Conservation (phyloP, 37 sponge, comb jelly and placozoan species). For the Halichondria panicea region DNA sequence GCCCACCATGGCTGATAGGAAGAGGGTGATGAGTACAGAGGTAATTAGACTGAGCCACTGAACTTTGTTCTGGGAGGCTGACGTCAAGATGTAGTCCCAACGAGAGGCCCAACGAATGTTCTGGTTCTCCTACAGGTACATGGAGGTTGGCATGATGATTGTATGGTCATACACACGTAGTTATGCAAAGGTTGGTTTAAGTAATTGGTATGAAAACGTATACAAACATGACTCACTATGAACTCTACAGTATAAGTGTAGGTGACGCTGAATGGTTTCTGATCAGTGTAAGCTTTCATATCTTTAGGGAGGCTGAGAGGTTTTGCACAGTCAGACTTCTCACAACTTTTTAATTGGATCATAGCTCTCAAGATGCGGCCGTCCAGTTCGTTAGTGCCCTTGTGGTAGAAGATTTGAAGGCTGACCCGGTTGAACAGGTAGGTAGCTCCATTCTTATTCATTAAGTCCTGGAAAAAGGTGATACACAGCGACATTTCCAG, state of each 20-base stretch:
- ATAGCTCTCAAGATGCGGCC: slow-evolving; percentile 37
- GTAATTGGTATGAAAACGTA: not conserved
- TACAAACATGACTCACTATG: slow-evolving; percentile 20
- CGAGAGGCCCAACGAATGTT: slow-evolving; percentile 82
- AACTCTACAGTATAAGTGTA: slow-evolving; percentile 82
- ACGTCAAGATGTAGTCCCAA: slow-evolving; percentile 93
- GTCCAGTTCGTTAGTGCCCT: slow-evolving; percentile 4
- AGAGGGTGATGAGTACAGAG: slow-evolving; percentile 80
- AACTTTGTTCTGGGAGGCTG: slow-evolving; percentile 59
- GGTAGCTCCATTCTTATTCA: slow-evolving; percentile 15
- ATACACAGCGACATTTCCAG: no score
- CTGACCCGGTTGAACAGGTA: slow-evolving; percentile 88
- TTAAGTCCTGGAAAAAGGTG: slow-evolving; percentile 1
- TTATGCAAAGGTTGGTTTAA: no score
- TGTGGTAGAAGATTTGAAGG: slow-evolving; percentile 71
- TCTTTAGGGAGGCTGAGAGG: not conserved
- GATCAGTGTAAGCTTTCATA: not conserved
- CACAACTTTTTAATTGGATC: slow-evolving; percentile 33
- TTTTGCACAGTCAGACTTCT: slow-evolving; percentile 10
- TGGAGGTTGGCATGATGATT: no score
- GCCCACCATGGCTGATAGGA: slow-evolving; percentile 85
- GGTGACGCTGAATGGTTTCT: slow-evolving; percentile 32
- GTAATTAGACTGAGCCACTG: slow-evolving; percentile 88
- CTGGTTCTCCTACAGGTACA: slow-evolving; percentile 23
- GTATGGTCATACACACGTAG: no score